Conservation (phyloP, 2,888 invertebrate genomes). For the Mimas tiliae region DNA sequence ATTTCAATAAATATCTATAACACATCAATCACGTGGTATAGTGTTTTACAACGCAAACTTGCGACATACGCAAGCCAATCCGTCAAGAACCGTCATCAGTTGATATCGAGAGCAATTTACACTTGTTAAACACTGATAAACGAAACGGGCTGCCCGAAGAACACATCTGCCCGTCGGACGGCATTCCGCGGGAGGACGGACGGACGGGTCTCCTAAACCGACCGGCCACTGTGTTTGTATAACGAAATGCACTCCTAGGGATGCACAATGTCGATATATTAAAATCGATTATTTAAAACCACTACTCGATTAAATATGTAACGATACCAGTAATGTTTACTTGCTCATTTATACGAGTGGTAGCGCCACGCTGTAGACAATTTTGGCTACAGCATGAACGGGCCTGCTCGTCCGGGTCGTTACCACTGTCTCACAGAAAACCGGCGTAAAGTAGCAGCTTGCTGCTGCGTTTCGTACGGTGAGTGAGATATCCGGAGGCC, state of each 20-base stretch:
- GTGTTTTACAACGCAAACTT: constrained; percentile 7
- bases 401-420: too few species aligned
- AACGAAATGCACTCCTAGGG: constrained; percentile 1
- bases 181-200: constrained; percentile 41
- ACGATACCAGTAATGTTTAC: too few species aligned
- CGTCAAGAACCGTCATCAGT: constrained; percentile 26
- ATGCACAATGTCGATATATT: neutral
- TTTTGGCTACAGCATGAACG: too few species aligned
- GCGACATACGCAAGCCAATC: neutral
- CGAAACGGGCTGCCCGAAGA: constrained; percentile 27
- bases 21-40: neutral
- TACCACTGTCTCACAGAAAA: too few species aligned
- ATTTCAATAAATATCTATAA: neutral
- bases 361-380: too few species aligned
- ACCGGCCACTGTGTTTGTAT: constrained; percentile 3
- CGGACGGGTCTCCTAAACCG: constrained; percentile 34
- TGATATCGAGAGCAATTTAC: constrained; percentile 40
- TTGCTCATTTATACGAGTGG: too few species aligned
- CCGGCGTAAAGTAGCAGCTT: too few species aligned
- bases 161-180: constrained; percentile 48
- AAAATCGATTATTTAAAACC: neutral
- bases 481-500: too few species aligned
- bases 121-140: constrained; percentile 31
- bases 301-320: neutral
- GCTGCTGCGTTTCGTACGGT: too few species aligned